phyloP scores from a whole-genome alignment of 2,888 invertebrate genomes.

The Anorthoa munda region DNA sequence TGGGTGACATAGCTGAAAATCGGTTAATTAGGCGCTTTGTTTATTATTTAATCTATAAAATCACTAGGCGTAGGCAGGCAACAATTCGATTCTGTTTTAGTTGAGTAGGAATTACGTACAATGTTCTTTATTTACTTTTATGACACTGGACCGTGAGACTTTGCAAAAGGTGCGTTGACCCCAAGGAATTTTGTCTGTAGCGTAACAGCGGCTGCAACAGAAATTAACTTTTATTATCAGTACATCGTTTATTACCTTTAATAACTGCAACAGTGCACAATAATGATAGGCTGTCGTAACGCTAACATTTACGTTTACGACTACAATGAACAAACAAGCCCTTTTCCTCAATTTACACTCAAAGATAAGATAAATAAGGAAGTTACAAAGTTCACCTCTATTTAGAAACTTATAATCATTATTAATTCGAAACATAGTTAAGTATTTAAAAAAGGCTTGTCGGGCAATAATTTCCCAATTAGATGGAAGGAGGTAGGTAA shows the following conservation, averaged over 20 bases:
- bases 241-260: conserved; percentile 43
- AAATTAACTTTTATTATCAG: conserved; percentile 40
- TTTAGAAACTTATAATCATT: neutral
- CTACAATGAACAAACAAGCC: conserved; percentile 33
- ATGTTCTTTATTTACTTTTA: neutral
- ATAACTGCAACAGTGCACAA: conserved; percentile 32
- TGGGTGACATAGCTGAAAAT: neutral
- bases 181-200: conserved; percentile 1
- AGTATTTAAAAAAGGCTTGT: neutral
- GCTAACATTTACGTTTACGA: conserved; percentile 40
- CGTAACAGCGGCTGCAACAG: conserved; percentile 19
- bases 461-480: neutral
- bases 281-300: conserved; percentile 41
- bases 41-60: neutral
- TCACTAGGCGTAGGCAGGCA: too few species aligned
- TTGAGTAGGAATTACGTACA: too few species aligned
- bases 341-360: conserved; percentile 41
- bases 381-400: conserved; percentile 7
- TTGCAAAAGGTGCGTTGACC: conserved; percentile 5
- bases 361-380: conserved; percentile 17
- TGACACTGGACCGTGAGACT: neutral
- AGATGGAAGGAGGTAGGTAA: neutral
- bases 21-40: neutral
- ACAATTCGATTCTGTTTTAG: too few species aligned
- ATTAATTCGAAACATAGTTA: neutral